Evolutionary conservation across 2,113 vertebrate genomes (phyloP).

Genomic region (Carettochelys insculpta): DNA sequence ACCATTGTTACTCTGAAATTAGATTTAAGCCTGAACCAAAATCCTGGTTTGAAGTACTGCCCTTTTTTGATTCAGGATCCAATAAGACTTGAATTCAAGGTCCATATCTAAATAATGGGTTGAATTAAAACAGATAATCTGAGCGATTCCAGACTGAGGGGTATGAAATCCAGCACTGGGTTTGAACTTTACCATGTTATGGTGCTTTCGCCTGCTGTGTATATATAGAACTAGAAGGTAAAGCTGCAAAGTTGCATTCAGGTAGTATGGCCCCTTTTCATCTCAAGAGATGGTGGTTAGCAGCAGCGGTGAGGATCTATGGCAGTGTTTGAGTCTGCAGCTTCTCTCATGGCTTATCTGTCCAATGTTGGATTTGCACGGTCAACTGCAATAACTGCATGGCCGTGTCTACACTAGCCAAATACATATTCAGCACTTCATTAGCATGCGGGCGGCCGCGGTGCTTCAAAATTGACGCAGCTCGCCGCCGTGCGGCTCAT

Average conservation of each 20-base stretch:
- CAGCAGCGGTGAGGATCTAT: too few species aligned
- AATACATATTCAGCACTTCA: too few species aligned
- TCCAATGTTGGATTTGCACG: too few species aligned
- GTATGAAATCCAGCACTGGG: background rate
- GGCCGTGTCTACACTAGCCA: too few species aligned
- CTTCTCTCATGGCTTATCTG: too few species aligned
- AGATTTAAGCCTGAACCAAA: background rate
- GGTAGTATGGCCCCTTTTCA: too few species aligned
- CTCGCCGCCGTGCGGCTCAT: too few species aligned
- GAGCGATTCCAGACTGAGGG: background rate
- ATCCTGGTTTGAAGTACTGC: background rate
- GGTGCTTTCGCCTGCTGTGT: accelerated
- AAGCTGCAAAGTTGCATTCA: background rate
- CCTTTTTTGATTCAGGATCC: background rate
- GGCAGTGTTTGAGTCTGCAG: too few species aligned
- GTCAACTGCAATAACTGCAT: too few species aligned
- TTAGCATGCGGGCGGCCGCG: too few species aligned
- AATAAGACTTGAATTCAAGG: background rate
- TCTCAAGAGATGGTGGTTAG: too few species aligned
- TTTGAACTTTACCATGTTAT: background rate
- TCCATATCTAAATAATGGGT: background rate
- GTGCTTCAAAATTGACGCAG: too few species aligned
- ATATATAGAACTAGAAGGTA: background rate
- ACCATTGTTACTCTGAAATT: background rate
- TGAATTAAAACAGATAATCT: background rate